These are phyloP conservation scores for Sweltsa coloradensis DNA, from an alignment of 1,140 invertebrate species.

Conservation along the genomic window DNA sequence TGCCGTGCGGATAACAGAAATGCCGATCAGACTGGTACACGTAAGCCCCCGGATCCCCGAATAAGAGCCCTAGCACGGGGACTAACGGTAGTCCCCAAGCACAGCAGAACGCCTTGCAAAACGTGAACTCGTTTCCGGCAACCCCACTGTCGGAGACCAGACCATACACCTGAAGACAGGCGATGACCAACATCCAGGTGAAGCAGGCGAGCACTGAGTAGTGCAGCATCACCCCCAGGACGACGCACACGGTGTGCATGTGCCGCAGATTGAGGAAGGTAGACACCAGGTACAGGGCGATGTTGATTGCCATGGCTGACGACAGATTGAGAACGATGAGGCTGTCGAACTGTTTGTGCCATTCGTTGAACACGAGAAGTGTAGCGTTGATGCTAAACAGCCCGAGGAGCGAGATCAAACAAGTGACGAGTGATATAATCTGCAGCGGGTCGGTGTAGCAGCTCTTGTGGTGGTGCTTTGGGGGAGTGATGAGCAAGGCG, in stretches of 20 bases:
- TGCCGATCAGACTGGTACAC: not conserved
- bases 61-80: not conserved
- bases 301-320: slow-evolving; percentile 9
- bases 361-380: not conserved
- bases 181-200: slow-evolving; percentile 13
- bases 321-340: slow-evolving; percentile 5
- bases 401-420: slow-evolving; percentile 7
- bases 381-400: slow-evolving; percentile 2
- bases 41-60: not conserved
- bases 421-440: slow-evolving; percentile 9
- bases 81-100: not conserved
- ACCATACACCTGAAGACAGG: slow-evolving; percentile 8
- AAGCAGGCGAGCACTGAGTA: slow-evolving; percentile 12
- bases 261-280: not conserved
- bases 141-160: slow-evolving; percentile 7
- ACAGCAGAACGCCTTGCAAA: slow-evolving; percentile 1
- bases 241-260: not conserved
- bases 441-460: not conserved
- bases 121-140: slow-evolving; percentile 1
- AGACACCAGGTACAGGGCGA: slow-evolving; percentile 1
- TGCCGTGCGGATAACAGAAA: slow-evolving; percentile 11
- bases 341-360: slow-evolving; percentile 9
- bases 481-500: not conserved
- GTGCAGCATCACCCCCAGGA: slow-evolving; percentile 8
- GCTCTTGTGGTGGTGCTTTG: not conserved